Conservation (phyloP, 2,888 invertebrate genomes). For the Marasmarcha lunaedactyla region DNA sequence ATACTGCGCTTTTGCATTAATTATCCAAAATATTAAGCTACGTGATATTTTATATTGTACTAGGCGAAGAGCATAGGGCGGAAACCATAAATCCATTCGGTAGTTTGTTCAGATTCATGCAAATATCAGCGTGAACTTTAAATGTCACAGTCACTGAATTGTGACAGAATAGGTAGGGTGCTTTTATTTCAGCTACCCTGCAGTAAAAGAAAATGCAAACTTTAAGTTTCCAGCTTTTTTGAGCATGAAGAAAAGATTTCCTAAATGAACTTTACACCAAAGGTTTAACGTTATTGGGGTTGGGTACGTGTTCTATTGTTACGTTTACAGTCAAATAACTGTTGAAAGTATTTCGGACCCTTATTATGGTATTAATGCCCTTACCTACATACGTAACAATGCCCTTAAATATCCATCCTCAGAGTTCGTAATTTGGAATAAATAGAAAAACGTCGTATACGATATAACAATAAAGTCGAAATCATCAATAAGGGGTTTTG, state of each 20-base stretch:
- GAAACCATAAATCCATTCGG: background rate
- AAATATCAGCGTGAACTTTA: constrained; percentile 64
- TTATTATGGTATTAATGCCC: too few relatives aligned
- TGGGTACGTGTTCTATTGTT: too few relatives aligned
- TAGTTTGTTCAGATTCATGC: constrained; percentile 15
- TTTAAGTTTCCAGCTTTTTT: constrained; percentile 2
- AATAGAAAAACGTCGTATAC: background rate
- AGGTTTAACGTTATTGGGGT: constrained; percentile 9
- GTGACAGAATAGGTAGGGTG: constrained; percentile 13
- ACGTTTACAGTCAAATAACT: too few relatives aligned
- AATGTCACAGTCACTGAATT: constrained; percentile 47
- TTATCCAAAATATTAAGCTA: too few relatives aligned
- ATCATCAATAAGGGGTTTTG: constrained; percentile 60
- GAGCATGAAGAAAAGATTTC: constrained; percentile 6
- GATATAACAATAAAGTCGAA: constrained; percentile 25
- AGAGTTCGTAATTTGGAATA: background rate
- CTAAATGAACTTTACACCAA: constrained; percentile 1
- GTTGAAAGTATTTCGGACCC: too few relatives aligned
- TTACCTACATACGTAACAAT: too few relatives aligned
- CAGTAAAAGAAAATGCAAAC: background rate
- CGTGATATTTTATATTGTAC: too few relatives aligned
- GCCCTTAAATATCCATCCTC: too few relatives aligned
- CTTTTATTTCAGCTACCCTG: constrained; percentile 1
- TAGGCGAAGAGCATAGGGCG: too few relatives aligned
- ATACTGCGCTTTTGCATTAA: too few relatives aligned